phyloP scores from a whole-genome alignment of 2,888 invertebrate genomes.

The Eulithis testata region DNA sequence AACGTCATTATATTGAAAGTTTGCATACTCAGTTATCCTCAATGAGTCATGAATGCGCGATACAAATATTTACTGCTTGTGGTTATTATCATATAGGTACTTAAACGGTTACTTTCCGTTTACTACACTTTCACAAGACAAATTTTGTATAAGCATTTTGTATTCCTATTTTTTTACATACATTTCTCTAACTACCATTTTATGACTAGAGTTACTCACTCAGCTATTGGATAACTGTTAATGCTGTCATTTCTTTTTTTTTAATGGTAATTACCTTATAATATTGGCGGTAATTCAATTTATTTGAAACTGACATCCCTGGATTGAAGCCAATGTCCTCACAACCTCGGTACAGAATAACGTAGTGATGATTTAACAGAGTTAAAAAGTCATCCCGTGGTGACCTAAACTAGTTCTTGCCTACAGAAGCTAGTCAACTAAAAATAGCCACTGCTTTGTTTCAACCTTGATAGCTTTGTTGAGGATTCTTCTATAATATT shows the following conservation, averaged over 20 bases:
- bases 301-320: conserved; percentile 46
- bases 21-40: conserved; percentile 2
- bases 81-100: background rate
- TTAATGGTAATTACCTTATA: too few species aligned
- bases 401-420: conserved; percentile 52
- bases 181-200: too few species aligned
- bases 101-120: background rate
- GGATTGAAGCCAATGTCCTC: conserved; percentile 69
- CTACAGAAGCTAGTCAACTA: conserved; percentile 30
- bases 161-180: too few species aligned
- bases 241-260: background rate
- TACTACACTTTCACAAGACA: background rate
- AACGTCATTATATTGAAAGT: background rate
- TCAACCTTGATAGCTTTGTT: conserved; percentile 11
- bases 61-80: background rate
- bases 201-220: too few species aligned
- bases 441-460: conserved; percentile 19
- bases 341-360: conserved; percentile 61
- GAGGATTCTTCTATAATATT: background rate
- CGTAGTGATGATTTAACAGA: conserved; percentile 75
- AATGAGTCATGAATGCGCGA: conserved; percentile 5
- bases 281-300: too few species aligned
- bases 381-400: conserved; percentile 44
- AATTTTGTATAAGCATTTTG: background rate
- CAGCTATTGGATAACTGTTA: too few species aligned